Conservation (phyloP, 2,113 vertebrate genomes). For the Rhinoderma darwinii region DNA sequence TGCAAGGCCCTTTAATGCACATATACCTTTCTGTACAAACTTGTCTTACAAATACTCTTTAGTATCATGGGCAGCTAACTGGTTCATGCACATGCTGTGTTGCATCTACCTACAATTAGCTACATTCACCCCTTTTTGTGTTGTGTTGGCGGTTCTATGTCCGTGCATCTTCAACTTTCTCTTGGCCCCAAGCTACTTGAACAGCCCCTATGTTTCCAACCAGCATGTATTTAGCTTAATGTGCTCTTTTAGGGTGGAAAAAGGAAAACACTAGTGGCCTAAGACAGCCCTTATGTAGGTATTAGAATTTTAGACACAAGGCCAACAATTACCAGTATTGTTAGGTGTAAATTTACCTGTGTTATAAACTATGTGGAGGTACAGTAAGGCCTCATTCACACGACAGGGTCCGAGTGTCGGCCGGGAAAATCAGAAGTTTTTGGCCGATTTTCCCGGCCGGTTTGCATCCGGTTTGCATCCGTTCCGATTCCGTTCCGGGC, state of each 20-base stretch:
- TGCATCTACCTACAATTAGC: too few relatives aligned
- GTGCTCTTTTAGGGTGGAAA: not conserved
- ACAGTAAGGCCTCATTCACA: too few relatives aligned
- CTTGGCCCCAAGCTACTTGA: not conserved
- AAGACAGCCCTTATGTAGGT: not conserved
- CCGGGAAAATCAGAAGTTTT: too few relatives aligned
- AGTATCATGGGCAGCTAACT: not conserved
- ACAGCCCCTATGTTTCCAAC: not conserved
- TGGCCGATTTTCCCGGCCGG: too few relatives aligned
- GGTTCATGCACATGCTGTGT: not conserved
- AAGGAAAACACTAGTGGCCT: not conserved
- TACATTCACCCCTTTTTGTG: too few relatives aligned
- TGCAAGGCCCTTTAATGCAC: too few relatives aligned
- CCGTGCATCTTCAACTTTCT: not conserved
- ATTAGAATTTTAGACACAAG: not conserved
- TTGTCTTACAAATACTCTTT: too few relatives aligned
- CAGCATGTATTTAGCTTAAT: not conserved
- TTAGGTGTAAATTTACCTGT: not conserved
- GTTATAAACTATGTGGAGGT: not conserved
- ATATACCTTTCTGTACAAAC: too few relatives aligned
- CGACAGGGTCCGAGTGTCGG: too few relatives aligned
- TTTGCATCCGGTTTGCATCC: too few relatives aligned
- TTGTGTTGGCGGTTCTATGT: not conserved
- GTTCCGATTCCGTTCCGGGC: too few relatives aligned
- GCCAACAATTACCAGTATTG: not conserved